phyloP scores from a whole-genome alignment of 2,113 vertebrate genomes.

The Daphoenositta chrysoptera region DNA sequence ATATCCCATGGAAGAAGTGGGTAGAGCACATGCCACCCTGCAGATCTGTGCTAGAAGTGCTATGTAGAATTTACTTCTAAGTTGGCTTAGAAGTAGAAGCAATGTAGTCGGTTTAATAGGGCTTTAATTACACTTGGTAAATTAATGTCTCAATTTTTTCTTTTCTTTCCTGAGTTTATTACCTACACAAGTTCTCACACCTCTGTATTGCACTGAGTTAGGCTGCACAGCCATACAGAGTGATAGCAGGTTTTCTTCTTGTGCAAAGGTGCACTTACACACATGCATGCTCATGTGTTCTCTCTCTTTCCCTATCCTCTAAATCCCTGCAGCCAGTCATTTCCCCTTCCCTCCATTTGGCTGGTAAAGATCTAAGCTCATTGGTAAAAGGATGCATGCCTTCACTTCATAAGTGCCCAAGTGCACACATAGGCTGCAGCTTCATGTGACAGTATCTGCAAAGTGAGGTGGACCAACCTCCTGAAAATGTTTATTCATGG shows the following conservation, averaged over 20 bases:
- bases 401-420: not conserved
- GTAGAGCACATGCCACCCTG: not conserved
- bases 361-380: not conserved
- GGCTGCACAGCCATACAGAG: rapidly evolving
- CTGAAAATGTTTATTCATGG: not conserved
- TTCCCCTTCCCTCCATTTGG: not conserved
- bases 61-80: not conserved
- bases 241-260: not conserved
- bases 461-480: not conserved
- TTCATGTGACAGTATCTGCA: not conserved
- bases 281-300: not conserved
- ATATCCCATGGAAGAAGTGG: not conserved
- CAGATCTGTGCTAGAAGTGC: not conserved
- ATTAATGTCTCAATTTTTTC: not conserved
- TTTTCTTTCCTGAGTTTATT: not conserved
- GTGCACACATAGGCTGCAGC: not conserved
- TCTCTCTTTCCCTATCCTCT: not conserved
- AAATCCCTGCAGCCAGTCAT: not conserved
- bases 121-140: not conserved
- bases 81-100: not conserved
- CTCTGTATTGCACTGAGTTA: not conserved
- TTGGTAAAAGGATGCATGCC: not conserved
- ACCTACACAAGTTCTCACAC: rapidly evolving
- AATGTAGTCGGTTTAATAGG: not conserved
- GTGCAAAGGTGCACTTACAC: rapidly evolving